A percentile compares a stretch with the other conserved stretches of the same genome.
Conservation (phyloP, 2,888 invertebrate species). For the Erpobdella octoculata region DNA sequence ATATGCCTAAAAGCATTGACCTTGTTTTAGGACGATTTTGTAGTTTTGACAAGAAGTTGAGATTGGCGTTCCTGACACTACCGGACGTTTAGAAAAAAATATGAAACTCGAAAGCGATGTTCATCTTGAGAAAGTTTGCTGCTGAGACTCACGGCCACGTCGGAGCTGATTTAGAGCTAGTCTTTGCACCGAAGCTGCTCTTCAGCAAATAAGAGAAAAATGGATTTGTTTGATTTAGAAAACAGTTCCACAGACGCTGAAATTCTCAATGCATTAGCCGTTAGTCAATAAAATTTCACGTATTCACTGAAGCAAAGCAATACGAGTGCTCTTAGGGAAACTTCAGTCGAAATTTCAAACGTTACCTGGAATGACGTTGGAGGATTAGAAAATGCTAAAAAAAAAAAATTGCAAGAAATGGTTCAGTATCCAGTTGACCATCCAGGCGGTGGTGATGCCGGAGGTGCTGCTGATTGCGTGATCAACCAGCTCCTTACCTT, state of each 20-base stretch:
- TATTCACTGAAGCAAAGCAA: conserved; percentile 67
- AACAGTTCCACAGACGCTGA: conserved; percentile 99
- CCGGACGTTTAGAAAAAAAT: conserved; percentile 95
- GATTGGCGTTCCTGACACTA: conserved; percentile 97
- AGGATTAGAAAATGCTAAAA: too few species aligned
- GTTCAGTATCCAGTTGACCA: too few species aligned
- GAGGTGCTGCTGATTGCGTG: conserved; percentile 96
- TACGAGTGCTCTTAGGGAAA: conserved; percentile 94
- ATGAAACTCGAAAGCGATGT: conserved; percentile 98
- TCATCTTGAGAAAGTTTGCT: conserved; percentile 86
- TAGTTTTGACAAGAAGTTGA: conserved; percentile 73
- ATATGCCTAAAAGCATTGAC: conserved; percentile 97
- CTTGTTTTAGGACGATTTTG: conserved; percentile 93
- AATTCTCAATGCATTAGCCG: conserved; percentile 88
- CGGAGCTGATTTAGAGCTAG: conserved; percentile 96
- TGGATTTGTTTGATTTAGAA: conserved; percentile 98
- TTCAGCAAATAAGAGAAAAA: conserved; percentile 99
- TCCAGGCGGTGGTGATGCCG: too few species aligned
- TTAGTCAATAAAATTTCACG: conserved; percentile 86
- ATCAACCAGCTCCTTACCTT: conserved; percentile 98
- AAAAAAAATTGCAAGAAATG: too few species aligned
- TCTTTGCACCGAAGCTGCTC: conserved; percentile 93
- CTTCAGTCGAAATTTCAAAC: conserved; percentile 96
- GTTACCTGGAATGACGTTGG: too few species aligned
- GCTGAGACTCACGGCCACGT: too few species aligned